Base-by-base conservation (phyloP, 2,888 invertebrate genomes). In the Aquatica leii region DNA sequence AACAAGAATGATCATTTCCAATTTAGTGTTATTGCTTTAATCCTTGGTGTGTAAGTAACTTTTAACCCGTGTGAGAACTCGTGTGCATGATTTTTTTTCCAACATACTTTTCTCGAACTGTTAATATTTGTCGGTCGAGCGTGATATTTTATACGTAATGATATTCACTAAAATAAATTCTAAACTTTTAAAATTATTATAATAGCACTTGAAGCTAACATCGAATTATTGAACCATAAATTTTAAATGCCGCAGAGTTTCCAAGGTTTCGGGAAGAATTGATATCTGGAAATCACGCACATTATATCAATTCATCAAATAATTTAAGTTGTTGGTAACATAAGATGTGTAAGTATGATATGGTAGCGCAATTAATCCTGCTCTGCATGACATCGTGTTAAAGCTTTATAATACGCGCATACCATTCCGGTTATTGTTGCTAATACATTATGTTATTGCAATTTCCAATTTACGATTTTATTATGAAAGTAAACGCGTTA, bases 351-450 rank as follows among this genome's bases (percentile, higher is more conserved):
- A 18, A 48, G 62, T 53, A 51, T 48, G 62, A 62, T 58, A 58
- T 41, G 37, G 58, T 46, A 48, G 51, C 31, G 56, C 58, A 62
- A 62, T 62, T 62, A 62, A 62, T 62, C 58, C 57, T 50, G 43
- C 62, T 57, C 62, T 31, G 62, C 62, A 62, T 57, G 62, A 62
- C 62, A 37, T 40, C 62, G 62, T 58, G 62, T 57, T 62, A 62
- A 62, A 62, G 62, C 43, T 58, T 43, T 53, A 58, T 57, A 59
- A 52, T 59, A 51, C 41, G 31, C 51, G 14, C 15, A 41, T 14
- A 52, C 59, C 43, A 59, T 34, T 59, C 59, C 59, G 51, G 59
- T 52, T 59, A 51, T 51, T 20, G 50, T 59, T 59, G 50, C 51
- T 51, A 50, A 59, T 41, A 24, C 51, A 51, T 46, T 21, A 24